Base-by-base conservation (phyloP, 2,797 vertebrate species). In the Crossoptilon crossoptilon region DNA sequence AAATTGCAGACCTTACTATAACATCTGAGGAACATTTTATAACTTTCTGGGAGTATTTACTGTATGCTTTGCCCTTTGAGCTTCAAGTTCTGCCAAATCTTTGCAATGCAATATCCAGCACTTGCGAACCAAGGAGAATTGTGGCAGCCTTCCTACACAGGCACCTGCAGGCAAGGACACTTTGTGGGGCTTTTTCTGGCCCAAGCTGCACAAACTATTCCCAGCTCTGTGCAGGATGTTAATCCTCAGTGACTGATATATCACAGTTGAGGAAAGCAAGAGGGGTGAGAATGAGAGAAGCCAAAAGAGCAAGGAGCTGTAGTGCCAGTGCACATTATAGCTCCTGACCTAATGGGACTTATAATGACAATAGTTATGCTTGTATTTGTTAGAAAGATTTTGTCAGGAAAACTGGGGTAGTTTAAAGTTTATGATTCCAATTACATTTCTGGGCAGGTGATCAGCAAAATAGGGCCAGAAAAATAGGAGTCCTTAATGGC, bases 381-480 rank as follows among this genome's bases (percentile, higher is more conserved):
- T 69, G 53, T 55, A 67, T 86, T 88, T 84, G 7, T 92, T 23
- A 76, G 77, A 89, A 84, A 74, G 60, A 84, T 91, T 96, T 96
- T 91, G 31, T 76, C 58, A 67, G 78, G 85, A 95, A 97, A 96
- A 81, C 51, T 33, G 76, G 95, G 85, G 75, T 73, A 76, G 80
- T 79, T 90, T 87, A 66, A 96, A 88, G 27, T 90, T 95, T 93
- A 70, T 68, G 41, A 95, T 94, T 96, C 64, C 62, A 88, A 64
- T 86, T 93, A 74, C 51, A 67, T 92, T 96, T 97, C 82, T 95
- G 88, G 83, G 82, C 58, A 88, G 83, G 48, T 91, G 84, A 97
- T 86, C 71, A 92, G 58, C 66, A 94, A 92, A 95, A 90, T 67
- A 90, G 27, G 81, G 66, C 73, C 91, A 94, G 84, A 95, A 81